Evolutionary conservation across 2,888 invertebrate species (phyloP).

Genomic region (Pasiphila rectangulata): DNA sequence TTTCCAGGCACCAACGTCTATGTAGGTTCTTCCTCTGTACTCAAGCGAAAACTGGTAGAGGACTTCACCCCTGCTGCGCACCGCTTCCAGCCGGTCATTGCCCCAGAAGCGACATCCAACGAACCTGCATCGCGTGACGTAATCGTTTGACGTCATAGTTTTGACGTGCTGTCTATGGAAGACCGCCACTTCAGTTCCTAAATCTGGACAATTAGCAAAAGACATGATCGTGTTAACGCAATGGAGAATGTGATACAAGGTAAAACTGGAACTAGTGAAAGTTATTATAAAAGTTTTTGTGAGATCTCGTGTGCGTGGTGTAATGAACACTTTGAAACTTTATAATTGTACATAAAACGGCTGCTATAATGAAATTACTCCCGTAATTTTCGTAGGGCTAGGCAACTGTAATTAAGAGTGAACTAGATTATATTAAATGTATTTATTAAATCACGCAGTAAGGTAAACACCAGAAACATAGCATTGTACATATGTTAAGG

Average conservation of each 20-base stretch:
- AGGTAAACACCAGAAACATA: conserved; percentile 79
- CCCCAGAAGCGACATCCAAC: conserved; percentile 71
- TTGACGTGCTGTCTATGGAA: conserved; percentile 79
- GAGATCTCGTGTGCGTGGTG: conserved; percentile 48
- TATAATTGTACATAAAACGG: conserved; percentile 54
- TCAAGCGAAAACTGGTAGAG: conserved; percentile 82
- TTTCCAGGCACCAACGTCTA: conserved; percentile 82
- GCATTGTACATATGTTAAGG: conserved; percentile 75
- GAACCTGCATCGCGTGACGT: conserved; percentile 75
- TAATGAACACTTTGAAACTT: conserved; percentile 54
- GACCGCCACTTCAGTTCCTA: conserved; percentile 81
- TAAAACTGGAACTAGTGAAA: conserved; percentile 49
- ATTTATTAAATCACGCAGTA: conserved; percentile 81
- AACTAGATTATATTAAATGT: conserved; percentile 69
- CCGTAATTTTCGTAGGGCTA: conserved; percentile 68
- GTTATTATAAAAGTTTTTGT: conserved; percentile 48
- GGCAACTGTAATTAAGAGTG: conserved; percentile 67
- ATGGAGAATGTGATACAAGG: conserved; percentile 49
- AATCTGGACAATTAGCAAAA: conserved; percentile 55
- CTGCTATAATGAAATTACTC: conserved; percentile 63
- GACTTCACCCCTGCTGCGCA: conserved; percentile 78
- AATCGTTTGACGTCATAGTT: conserved; percentile 84
- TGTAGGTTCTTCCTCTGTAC: conserved; percentile 81
- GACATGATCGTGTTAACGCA: conserved; percentile 49
- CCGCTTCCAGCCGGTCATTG: conserved; percentile 81